Percentiles rank a stretch among this genome's conserved stretches.
Conservation (phyloP, 2,113 vertebrate species). For the Pterocles gutturalis region DNA sequence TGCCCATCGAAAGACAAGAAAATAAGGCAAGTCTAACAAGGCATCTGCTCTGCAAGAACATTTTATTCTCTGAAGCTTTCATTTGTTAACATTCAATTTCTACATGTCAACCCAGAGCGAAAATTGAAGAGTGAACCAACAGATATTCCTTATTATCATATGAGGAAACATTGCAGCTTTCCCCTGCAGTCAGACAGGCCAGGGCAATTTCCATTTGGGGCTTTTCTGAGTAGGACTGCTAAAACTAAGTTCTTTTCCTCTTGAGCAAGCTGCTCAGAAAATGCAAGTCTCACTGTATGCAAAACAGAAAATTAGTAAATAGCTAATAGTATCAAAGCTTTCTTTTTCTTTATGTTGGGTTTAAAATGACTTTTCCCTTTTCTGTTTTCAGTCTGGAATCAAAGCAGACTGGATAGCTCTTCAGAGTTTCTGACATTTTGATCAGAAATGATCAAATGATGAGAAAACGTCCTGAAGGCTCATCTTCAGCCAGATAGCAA, state of each 20-base stretch:
- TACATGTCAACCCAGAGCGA: background rate
- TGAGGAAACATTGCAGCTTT: background rate
- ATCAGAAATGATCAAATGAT: background rate
- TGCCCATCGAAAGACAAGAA: background rate
- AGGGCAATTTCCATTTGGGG: background rate
- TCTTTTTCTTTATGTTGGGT: background rate
- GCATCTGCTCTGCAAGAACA: background rate
- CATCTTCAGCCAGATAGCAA: background rate
- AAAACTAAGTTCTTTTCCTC: background rate
- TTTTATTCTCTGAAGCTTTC: background rate
- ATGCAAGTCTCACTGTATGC: background rate
- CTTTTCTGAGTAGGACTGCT: background rate
- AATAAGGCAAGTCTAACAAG: background rate
- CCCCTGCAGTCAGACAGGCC: background rate
- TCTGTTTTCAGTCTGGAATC: background rate
- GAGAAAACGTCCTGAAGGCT: background rate
- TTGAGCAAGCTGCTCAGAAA: background rate
- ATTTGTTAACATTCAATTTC: background rate
- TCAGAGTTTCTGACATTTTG: conserved; percentile 14
- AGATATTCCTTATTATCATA: background rate
- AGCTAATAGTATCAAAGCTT: background rate
- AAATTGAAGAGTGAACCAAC: background rate
- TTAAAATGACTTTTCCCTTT: background rate
- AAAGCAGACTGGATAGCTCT: background rate
- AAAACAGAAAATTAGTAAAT: background rate